Conservation (phyloP, 2,888 invertebrate genomes). For the Tinea semifulvella region DNA sequence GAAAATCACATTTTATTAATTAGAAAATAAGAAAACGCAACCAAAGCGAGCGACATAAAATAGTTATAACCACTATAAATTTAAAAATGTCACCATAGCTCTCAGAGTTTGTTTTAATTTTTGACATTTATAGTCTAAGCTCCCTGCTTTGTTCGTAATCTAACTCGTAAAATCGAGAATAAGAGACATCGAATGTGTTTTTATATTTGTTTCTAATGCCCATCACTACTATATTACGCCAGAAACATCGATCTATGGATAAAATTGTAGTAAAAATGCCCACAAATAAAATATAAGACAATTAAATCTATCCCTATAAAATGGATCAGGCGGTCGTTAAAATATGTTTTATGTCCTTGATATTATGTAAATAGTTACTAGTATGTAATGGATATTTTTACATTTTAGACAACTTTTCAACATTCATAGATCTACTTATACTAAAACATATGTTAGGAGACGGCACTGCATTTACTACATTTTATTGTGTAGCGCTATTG, state of each 20-base stretch:
- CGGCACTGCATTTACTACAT: too few relatives aligned
- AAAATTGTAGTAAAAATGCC: constrained; percentile 25
- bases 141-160: constrained; percentile 10
- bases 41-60: background rate
- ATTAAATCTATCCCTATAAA: constrained; percentile 24
- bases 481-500: too few relatives aligned
- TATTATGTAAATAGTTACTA: too few relatives aligned
- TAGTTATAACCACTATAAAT: constrained; percentile 49
- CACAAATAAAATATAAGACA: constrained; percentile 28
- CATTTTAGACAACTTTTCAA: too few relatives aligned
- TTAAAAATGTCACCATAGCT: constrained; percentile 45
- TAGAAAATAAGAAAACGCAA: background rate
- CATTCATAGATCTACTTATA: too few relatives aligned
- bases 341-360: too few relatives aligned
- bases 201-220: constrained; percentile 9
- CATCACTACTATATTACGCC: constrained; percentile 35
- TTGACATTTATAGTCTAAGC: constrained; percentile 40
- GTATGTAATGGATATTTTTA: too few relatives aligned
- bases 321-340: constrained; percentile 9
- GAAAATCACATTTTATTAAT: too few relatives aligned
- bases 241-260: constrained; percentile 28
- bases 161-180: constrained; percentile 11
- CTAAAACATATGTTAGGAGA: too few relatives aligned
- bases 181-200: constrained; percentile 5
- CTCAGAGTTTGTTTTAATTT: constrained; percentile 44